Conservation (phyloP, 2,113 vertebrate genomes). For the Seriola dumerili region DNA sequence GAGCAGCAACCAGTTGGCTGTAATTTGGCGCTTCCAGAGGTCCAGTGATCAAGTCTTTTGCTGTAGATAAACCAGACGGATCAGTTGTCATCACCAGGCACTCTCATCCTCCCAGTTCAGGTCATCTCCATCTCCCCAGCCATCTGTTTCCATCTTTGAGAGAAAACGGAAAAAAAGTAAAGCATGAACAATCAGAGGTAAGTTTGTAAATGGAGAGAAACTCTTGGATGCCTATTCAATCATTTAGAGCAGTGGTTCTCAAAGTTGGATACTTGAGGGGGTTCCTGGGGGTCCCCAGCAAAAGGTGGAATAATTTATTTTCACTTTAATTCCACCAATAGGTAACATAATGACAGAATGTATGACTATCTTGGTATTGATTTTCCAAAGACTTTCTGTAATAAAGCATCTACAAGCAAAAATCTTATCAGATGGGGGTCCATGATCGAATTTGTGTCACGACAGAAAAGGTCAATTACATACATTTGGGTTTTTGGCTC, state of each 20-base stretch:
- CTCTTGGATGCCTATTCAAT: not conserved
- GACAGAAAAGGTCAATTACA: not conserved
- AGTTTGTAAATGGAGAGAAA: not conserved
- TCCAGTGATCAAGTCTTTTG: constrained; percentile 41
- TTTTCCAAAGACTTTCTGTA: too few relatives aligned
- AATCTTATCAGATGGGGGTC: too few relatives aligned
- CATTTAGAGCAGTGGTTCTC: not conserved
- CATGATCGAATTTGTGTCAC: not conserved
- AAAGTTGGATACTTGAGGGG: too few relatives aligned
- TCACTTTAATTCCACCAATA: too few relatives aligned
- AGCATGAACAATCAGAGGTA: not conserved
- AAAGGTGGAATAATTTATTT: too few relatives aligned
- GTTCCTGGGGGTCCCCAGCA: too few relatives aligned
- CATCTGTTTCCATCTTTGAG: constrained; percentile 88
- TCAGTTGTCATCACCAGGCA: constrained; percentile 85
- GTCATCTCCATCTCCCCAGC: constrained; percentile 94
- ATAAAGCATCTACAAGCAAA: too few relatives aligned
- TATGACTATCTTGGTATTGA: too few relatives aligned
- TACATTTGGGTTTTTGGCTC: not conserved
- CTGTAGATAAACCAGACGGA: constrained; percentile 31
- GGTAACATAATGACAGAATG: too few relatives aligned
- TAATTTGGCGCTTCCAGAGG: constrained; percentile 17
- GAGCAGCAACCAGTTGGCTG: constrained; percentile 14
- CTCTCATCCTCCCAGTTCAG: constrained; percentile 93
- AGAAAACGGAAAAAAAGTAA: constrained; percentile 12